These are phyloP conservation scores for Amiota minor DNA, from an alignment of 2,888 invertebrate genomes.

Conservation along the genomic window DNA sequence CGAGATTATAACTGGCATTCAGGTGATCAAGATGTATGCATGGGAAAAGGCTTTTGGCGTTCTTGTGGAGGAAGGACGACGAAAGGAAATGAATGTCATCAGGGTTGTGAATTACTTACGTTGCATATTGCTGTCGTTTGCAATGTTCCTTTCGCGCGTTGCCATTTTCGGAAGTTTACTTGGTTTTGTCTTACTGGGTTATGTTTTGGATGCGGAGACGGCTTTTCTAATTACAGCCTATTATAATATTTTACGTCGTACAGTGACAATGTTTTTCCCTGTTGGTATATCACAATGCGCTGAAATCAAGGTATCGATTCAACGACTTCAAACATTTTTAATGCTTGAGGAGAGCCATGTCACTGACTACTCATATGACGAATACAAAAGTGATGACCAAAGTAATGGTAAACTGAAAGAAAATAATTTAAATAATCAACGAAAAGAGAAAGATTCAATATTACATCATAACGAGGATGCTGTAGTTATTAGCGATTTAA, in stretches of 20 bases:
- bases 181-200: conserved; percentile 81
- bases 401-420: conserved; percentile 42
- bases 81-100: conserved; percentile 78
- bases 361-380: conserved; percentile 49
- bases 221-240: conserved; percentile 93
- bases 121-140: conserved; percentile 85
- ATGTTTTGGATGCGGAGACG: conserved; percentile 84
- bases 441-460: background rate
- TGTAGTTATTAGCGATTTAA: conserved; percentile 77
- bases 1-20: conserved; percentile 90
- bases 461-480: conserved; percentile 38
- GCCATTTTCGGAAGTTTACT: conserved; percentile 89
- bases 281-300: conserved; percentile 79
- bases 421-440: background rate
- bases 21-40: conserved; percentile 96
- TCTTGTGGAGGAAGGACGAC: conserved; percentile 80
- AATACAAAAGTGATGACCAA: conserved; percentile 56
- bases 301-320: conserved; percentile 78
- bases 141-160: conserved; percentile 90
- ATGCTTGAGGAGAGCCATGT: conserved; percentile 77
- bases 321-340: conserved; percentile 77
- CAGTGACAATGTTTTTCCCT: conserved; percentile 93
- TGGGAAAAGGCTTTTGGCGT: conserved; percentile 92
- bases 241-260: conserved; percentile 88
- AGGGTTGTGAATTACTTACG: conserved; percentile 83